A percentile compares a stretch with the other conserved stretches of the same genome.
Conservation (phyloP, 1,140 invertebrate species). For the Agraylea sexmaculata region DNA sequence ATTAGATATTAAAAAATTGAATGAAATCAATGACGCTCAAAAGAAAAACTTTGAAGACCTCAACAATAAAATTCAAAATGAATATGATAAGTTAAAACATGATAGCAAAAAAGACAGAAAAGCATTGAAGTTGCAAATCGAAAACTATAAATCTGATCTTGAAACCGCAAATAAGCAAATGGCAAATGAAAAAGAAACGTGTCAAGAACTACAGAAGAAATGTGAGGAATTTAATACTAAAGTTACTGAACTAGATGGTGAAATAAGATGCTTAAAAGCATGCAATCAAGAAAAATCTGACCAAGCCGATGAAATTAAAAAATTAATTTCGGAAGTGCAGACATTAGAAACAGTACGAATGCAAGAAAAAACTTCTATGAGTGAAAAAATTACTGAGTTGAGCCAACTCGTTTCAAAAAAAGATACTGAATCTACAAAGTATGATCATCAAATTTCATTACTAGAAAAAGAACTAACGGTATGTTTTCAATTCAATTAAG, state of each 20-base stretch:
- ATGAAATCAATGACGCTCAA: constrained; percentile 34
- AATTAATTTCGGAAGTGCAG: constrained; percentile 33
- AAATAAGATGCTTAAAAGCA: constrained; percentile 30
- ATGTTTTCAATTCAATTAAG: too few species aligned
- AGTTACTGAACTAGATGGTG: constrained; percentile 31
- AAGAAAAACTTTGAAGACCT: constrained; percentile 37
- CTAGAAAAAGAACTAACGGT: constrained; percentile 36
- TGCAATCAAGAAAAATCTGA: constrained; percentile 27
- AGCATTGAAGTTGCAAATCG: constrained; percentile 30
- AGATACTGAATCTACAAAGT: constrained; percentile 30
- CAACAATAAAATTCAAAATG: constrained; percentile 33
- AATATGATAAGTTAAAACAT: constrained; percentile 35
- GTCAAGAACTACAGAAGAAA: constrained; percentile 32
- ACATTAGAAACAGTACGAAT: constrained; percentile 25
- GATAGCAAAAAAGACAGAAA: constrained; percentile 32
- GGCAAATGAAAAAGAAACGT: constrained; percentile 33
- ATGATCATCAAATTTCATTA: constrained; percentile 29
- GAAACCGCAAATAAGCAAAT: constrained; percentile 38
- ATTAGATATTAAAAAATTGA: constrained; percentile 34
- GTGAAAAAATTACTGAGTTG: constrained; percentile 29
- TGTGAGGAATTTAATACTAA: constrained; percentile 30
- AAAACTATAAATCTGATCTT: constrained; percentile 32
- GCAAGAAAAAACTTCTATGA: constrained; percentile 25
- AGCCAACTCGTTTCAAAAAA: constrained; percentile 31
- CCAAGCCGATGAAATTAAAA: constrained; percentile 31